Percentiles rank a stretch among this genome's conserved stretches.
These are phyloP conservation scores for Anoncus sp. DNA, from an alignment of 2,888 invertebrate genomes.

Conservation along the genomic window DNA sequence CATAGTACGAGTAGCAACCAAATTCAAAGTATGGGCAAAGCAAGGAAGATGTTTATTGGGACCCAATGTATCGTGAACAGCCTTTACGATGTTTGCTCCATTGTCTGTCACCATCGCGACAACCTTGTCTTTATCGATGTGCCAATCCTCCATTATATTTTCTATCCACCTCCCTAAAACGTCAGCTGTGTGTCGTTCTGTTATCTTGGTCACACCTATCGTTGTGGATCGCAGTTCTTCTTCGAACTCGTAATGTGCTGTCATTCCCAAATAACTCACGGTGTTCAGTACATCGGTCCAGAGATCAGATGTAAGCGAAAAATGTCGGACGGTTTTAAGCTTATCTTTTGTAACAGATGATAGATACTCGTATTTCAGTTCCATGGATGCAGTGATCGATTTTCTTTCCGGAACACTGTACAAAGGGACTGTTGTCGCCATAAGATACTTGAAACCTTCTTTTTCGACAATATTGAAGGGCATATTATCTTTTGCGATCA, in stretches of 20 bases:
- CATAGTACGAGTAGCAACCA: conserved; percentile 23
- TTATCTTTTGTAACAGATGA: not conserved
- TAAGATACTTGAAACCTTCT: conserved; percentile 56
- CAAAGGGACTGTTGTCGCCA: conserved; percentile 44
- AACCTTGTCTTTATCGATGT: conserved; percentile 45
- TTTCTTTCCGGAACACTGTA: conserved; percentile 53
- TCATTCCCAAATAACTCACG: conserved; percentile 45
- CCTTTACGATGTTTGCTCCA: conserved; percentile 58
- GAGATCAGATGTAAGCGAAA: conserved; percentile 35
- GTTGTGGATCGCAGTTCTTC: conserved; percentile 15
- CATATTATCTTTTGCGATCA: conserved; percentile 61
- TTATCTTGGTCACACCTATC: conserved; percentile 39
- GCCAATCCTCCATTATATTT: conserved; percentile 44
- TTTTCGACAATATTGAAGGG: conserved; percentile 57
- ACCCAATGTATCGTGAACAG: conserved; percentile 48
- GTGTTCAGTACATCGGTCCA: conserved; percentile 43
- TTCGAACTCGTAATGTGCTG: conserved; percentile 36
- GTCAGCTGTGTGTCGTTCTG: conserved; percentile 39
- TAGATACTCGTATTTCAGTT: conserved; percentile 23
- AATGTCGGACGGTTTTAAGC: not conserved
- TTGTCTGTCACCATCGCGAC: conserved; percentile 61
- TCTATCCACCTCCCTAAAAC: conserved; percentile 36
- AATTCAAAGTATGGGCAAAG: conserved; percentile 49
- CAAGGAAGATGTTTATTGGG: conserved; percentile 29
- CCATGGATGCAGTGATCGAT: conserved; percentile 17